A percentile compares a stretch with the other conserved stretches of the same genome.
These are phyloP conservation scores for Apogon talboti DNA, from an alignment of 2,797 vertebrate species.

Conservation along the genomic window DNA sequence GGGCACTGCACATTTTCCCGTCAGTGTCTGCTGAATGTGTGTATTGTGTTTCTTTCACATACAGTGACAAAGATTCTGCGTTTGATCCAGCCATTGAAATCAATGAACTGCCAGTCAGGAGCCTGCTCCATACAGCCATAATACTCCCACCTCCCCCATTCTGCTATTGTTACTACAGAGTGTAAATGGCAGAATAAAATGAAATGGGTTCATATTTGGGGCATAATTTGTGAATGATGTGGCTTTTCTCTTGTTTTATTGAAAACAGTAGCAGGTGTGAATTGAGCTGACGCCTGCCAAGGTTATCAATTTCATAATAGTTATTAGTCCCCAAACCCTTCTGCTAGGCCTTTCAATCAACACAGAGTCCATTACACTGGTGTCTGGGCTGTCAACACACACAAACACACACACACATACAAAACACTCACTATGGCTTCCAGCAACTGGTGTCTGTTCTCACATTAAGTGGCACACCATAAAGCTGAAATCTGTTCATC, in stretches of 20 bases:
- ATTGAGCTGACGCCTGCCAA: conserved; percentile 61
- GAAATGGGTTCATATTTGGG: conserved; percentile 66
- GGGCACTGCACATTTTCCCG: conserved; percentile 3
- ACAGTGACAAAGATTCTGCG: conserved; percentile 15
- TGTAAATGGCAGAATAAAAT: conserved; percentile 54
- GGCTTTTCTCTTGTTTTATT: conserved; percentile 62
- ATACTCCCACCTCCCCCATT: conserved; percentile 19
- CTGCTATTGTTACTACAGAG: conserved; percentile 41
- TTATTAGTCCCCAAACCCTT: conserved; percentile 71
- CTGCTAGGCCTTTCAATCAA: conserved; percentile 64
- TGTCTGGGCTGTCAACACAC: conserved; percentile 50
- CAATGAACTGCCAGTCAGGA: conserved; percentile 33
- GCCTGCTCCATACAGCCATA: conserved; percentile 17
- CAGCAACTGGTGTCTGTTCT: conserved; percentile 69
- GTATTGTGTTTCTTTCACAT: conserved; percentile 12
- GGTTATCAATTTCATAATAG: conserved; percentile 77
- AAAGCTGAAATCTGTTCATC: conserved; percentile 67
- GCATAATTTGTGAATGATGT: conserved; percentile 62
- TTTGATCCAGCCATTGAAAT: conserved; percentile 26
- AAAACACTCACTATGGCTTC: conserved; percentile 51
- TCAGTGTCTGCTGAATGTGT: background rate
- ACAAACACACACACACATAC: conserved; percentile 43
- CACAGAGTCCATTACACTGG: conserved; percentile 64
- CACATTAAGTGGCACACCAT: conserved; percentile 61
- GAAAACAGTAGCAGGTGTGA: conserved; percentile 73